Evolutionary conservation across 2,888 invertebrate genomes (phyloP).

Genomic region (Pyrgus malvae): DNA sequence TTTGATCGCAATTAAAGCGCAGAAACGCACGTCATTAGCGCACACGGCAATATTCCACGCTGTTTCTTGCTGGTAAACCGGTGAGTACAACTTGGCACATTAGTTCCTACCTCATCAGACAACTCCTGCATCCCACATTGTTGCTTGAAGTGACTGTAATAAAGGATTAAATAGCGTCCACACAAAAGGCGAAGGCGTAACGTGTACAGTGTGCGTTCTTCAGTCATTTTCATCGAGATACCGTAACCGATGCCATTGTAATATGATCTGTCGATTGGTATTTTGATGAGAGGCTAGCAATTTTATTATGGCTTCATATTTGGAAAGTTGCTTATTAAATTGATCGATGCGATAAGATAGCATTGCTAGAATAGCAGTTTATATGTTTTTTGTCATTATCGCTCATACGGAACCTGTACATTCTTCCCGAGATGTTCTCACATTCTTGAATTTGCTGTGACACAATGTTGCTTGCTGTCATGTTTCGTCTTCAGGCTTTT

Average conservation of each 20-base stretch:
- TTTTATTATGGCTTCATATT: constrained; percentile 51
- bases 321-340: constrained; percentile 46
- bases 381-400: constrained; percentile 2
- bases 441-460: neutral
- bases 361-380: constrained; percentile 27
- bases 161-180: constrained; percentile 28
- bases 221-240: constrained; percentile 51
- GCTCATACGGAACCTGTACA: constrained; percentile 6
- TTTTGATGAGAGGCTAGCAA: constrained; percentile 62
- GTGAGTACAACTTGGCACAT: constrained; percentile 38
- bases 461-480: constrained; percentile 1
- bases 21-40: constrained; percentile 77
- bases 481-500: neutral
- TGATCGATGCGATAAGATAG: constrained; percentile 40
- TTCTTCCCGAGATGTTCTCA: constrained; percentile 9
- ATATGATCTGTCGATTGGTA: constrained; percentile 67
- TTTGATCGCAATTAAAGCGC: constrained; percentile 77
- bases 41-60: constrained; percentile 79
- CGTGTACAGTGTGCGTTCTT: constrained; percentile 18
- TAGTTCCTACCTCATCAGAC: constrained; percentile 24
- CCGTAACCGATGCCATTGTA: constrained; percentile 55
- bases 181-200: neutral
- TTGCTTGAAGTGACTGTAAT: neutral
- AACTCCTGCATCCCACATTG: constrained; percentile 12
- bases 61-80: constrained; percentile 62